Evolutionary conservation across 2,888 invertebrate species (phyloP).

Genomic region (Slavum lentiscoides): DNA sequence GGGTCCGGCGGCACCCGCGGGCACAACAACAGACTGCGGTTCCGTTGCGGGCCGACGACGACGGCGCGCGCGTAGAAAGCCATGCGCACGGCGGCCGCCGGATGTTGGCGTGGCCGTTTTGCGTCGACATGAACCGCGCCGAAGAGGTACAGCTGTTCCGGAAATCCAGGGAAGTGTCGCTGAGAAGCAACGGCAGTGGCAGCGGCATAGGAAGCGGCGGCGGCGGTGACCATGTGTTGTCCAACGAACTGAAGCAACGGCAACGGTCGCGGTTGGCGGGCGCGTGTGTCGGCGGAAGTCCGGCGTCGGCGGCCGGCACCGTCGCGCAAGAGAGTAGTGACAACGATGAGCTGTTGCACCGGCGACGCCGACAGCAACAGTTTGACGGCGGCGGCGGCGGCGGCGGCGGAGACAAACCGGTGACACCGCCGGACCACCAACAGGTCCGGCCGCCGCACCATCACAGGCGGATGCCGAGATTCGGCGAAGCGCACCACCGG

Average conservation of each 20-base stretch:
- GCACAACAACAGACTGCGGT: background rate
- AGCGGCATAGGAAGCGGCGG: slow-evolving; percentile 54
- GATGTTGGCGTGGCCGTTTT: slow-evolving; percentile 52
- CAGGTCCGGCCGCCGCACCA: slow-evolving; percentile 46
- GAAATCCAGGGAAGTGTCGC: slow-evolving; percentile 66
- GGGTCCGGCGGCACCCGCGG: background rate
- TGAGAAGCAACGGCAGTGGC: slow-evolving; percentile 59
- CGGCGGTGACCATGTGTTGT: slow-evolving; percentile 44
- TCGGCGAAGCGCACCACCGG: slow-evolving; percentile 66
- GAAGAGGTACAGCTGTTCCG: slow-evolving; percentile 69
- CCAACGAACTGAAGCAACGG: slow-evolving; percentile 55
- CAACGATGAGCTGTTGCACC: slow-evolving; percentile 22
- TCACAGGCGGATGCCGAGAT: slow-evolving; percentile 60
- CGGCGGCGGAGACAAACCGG: slow-evolving; percentile 38
- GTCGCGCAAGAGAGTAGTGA: slow-evolving; percentile 25
- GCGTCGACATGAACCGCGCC: slow-evolving; percentile 65
- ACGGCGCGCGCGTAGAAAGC: background rate
- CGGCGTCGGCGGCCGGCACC: slow-evolving; percentile 47
- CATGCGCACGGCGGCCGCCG: slow-evolving; percentile 57
- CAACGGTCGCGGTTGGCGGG: slow-evolving; percentile 56
- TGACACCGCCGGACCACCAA: slow-evolving; percentile 55
- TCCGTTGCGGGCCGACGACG: background rate
- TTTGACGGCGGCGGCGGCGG: background rate
- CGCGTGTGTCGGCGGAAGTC: slow-evolving; percentile 18
- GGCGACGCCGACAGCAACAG: slow-evolving; percentile 55